phyloP scores from a whole-genome alignment of 1,140 invertebrate species.

The Trypoxylus dichotomus region DNA sequence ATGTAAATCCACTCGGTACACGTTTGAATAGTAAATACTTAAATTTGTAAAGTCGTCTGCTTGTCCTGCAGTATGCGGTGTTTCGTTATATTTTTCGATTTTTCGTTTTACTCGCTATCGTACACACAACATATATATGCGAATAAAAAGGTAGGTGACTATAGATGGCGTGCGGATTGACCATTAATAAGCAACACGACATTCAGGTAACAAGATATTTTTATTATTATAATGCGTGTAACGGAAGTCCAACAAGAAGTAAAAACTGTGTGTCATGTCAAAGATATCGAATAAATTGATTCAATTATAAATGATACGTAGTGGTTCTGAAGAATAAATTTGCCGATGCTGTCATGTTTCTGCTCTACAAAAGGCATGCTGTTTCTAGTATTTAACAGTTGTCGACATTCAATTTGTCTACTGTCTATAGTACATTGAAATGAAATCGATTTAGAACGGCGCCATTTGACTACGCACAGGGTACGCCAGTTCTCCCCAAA shows the following conservation, averaged over 20 bases:
- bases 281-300: not conserved
- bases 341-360: too few species aligned
- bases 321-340: too few species aligned
- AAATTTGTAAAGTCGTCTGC: not conserved
- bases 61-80: not conserved
- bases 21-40: constrained; percentile 3
- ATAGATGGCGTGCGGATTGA: not conserved
- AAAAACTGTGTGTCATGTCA: not conserved
- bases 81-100: not conserved
- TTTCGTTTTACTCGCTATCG: not conserved
- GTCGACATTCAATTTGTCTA: too few species aligned
- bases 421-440: too few species aligned
- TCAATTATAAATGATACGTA: not conserved
- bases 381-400: too few species aligned
- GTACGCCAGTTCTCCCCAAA: too few species aligned
- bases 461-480: too few species aligned
- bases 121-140: not conserved
- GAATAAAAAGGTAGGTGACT: not conserved
- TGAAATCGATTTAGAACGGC: too few species aligned
- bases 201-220: not conserved
- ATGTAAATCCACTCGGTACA: not conserved
- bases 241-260: not conserved
- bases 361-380: too few species aligned
- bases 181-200: not conserved
- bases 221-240: not conserved